Base-by-base conservation (phyloP, 2,113 vertebrate species). In the Chloebia gouldiae region DNA sequence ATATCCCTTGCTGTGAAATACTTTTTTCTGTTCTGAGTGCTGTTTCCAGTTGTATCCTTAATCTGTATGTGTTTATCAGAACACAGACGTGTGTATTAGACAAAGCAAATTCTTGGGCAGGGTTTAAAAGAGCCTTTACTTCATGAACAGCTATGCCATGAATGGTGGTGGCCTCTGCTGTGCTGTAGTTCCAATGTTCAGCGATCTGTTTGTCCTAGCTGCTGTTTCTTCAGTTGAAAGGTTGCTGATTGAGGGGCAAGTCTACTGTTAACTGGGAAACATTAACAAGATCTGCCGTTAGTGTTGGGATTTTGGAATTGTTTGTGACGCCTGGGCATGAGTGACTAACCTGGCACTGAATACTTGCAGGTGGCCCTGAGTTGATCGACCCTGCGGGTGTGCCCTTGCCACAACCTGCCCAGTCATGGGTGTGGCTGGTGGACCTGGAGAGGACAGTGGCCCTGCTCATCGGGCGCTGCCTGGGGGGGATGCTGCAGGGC, bases 401-500 rank as follows among this genome's bases (percentile, higher is more conserved):
- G 93, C 97, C 98, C 5, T 97, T 99, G 88, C 98, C 98, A 1
- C 98, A 97, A 94, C 98, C 98, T 9, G 99, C 98, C 3, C 98
- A 99, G 82, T 98, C 98, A 6, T 99, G 99, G 99, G 99, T 99
- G 59, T 99, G 99, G 99, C 98, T 99, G 9, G 99, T 99, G 77
- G 99, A 99, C 95, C 97, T 99, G 61, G 99, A 99, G 98, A 98
- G 99, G 96, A 99, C 99, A 0, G 98, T 98, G 7, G 99, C 99
- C 50, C 97, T 99, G 79, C 98, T 99, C 63, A 99, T 99, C 10
- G 99, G 99, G 5, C 98, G 98, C 8, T 99, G 99, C 82, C 98
- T 99, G 7, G 99, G 99, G 5, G 99, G 99, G 73, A 99, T 99
- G 99, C 98, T 99, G 77, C 99, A 99, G 95, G 99, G 99, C 35